Conservation (phyloP, 2,113 vertebrate genomes). For the Macquaria ambigua region DNA sequence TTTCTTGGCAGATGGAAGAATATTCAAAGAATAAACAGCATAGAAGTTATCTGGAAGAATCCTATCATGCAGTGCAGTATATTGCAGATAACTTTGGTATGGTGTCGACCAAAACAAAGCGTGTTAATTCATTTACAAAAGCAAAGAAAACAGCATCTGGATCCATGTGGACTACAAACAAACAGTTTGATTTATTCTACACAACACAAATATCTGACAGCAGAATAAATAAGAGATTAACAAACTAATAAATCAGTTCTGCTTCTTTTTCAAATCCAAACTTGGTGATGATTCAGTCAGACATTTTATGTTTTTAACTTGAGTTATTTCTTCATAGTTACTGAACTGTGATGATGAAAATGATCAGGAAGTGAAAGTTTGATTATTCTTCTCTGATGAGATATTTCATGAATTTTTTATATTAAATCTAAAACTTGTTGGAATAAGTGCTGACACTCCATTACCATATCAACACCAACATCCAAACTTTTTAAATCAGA, state of each 20-base stretch:
- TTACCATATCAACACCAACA: no score
- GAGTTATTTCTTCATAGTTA: neutral
- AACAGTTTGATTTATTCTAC: neutral
- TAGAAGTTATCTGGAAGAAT: conserved; percentile 67
- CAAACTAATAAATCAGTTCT: no score
- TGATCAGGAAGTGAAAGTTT: neutral
- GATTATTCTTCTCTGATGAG: neutral
- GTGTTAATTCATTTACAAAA: conserved; percentile 38
- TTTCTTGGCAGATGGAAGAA: conserved; percentile 66
- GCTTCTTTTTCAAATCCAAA: neutral
- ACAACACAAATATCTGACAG: neutral
- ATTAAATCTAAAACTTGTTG: no score
- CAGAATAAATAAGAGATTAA: no score
- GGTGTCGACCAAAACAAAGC: conserved; percentile 46
- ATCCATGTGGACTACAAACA: neutral
- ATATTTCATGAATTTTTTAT: no score
- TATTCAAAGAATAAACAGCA: conserved; percentile 49
- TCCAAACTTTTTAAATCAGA: no score
- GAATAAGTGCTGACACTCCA: no score
- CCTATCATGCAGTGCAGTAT: conserved; percentile 72
- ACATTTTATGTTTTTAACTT: neutral
- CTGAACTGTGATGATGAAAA: neutral
- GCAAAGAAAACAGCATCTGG: conserved; percentile 49
- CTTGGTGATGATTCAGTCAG: no score
- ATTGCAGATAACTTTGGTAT: conserved; percentile 74